phyloP scores from a whole-genome alignment of 2,113 vertebrate genomes.

The Athene cunicularia region DNA sequence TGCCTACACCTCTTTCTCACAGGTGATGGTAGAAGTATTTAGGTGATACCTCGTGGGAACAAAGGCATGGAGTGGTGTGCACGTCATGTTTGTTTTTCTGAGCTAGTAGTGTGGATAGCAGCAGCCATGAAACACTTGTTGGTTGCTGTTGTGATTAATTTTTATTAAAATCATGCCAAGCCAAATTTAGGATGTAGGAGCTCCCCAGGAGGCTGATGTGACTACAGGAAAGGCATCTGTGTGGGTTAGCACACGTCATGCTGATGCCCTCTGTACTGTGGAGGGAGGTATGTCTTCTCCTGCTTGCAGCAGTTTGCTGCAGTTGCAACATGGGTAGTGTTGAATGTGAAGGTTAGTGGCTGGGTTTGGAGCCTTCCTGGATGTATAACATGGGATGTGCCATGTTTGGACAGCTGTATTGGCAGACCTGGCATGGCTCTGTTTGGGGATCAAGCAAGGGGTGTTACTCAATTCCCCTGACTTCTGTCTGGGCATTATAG shows the following conservation, averaged over 20 bases:
- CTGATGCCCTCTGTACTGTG: fast-evolving
- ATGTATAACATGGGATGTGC: not conserved
- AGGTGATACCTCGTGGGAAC: not conserved
- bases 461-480: not conserved
- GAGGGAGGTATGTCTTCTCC: not conserved
- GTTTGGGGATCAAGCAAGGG: not conserved
- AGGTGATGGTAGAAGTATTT: not conserved
- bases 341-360: not conserved
- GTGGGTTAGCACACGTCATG: fast-evolving
- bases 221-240: not conserved
- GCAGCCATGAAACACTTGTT: not conserved
- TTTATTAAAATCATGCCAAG: not conserved
- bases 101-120: not conserved
- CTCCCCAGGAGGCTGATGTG: conserved; percentile 19
- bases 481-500: not conserved
- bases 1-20: not conserved
- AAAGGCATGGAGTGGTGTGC: not conserved
- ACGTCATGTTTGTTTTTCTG: not conserved
- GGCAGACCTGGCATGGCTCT: not conserved
- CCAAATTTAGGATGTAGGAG: conserved; percentile 10
- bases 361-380: not conserved
- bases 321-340: not conserved
- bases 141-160: not conserved
- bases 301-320: not conserved
- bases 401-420: not conserved